Percentiles rank a stretch among this genome's conserved stretches.
Conservation (phyloP, 2,888 invertebrate species). For the Brachyptera putata region DNA sequence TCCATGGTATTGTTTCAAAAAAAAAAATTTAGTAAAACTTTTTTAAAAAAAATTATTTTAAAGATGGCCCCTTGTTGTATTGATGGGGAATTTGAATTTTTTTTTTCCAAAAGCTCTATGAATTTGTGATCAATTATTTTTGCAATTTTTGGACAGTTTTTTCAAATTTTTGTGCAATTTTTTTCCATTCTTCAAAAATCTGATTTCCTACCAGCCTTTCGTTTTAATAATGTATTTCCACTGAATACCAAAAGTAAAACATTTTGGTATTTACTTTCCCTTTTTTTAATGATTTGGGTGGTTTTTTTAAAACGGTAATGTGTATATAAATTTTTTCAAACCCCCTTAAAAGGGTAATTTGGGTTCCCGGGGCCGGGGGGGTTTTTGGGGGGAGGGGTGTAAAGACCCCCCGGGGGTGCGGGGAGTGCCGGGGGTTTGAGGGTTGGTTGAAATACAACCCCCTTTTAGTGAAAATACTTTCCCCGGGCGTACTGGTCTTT, state of each 20-base stretch:
- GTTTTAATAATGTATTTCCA: neutral
- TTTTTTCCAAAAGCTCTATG: too few species aligned
- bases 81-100: too few species aligned
- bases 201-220: neutral
- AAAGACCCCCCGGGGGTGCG: conserved; percentile 50
- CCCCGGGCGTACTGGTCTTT: conserved; percentile 49
- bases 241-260: conserved; percentile 28
- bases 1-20: too few species aligned
- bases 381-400: conserved; percentile 53
- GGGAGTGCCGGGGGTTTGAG: conserved; percentile 47
- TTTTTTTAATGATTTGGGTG: neutral
- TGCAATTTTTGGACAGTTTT: too few species aligned
- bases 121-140: too few species aligned
- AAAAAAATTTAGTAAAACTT: too few species aligned
- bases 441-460: conserved; percentile 45
- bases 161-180: too few species aligned
- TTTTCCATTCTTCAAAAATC: conserved; percentile 13
- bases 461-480: conserved; percentile 66
- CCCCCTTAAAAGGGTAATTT: conserved; percentile 40
- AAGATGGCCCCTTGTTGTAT: too few species aligned
- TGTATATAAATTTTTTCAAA: conserved; percentile 24
- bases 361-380: conserved; percentile 57
- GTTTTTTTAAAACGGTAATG: neutral
- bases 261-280: conserved; percentile 19
- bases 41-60: too few species aligned